Base-by-base conservation (phyloP, 2,888 invertebrate genomes). In the Cinara cedri region DNA sequence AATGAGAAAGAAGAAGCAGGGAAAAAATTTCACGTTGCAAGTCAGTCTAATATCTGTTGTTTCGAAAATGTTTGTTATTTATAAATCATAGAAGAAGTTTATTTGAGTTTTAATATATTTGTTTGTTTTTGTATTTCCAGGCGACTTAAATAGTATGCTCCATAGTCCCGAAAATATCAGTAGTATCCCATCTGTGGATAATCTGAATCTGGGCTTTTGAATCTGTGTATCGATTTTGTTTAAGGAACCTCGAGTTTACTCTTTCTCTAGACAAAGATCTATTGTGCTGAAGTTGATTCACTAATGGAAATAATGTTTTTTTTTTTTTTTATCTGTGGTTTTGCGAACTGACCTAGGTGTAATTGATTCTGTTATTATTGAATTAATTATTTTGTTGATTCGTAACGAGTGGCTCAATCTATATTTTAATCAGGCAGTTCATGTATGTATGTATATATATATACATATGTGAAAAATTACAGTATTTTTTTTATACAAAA, bases 1-100 rank as follows among this genome's bases (percentile, higher is more conserved):
- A 89, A 89, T 82, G 95, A 95, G 87, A 88, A 94, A 83, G 92
- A 91, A 84, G 90, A 78, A 34, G 76, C 76, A 8, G 57, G 76
- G 16, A 76, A 68, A 68, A 68, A 21, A 78, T 78, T 57, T 54
- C 68, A 44, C 21, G 34, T 68, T 68, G 14, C 76, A 78, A 78
- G 68, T 68, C 76, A 68, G 66, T 78, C 76, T 66, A 78, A 68
- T 68, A 78, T 78, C 66, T 55, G 76, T 72, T 72, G 72, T 62
- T 72, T 49, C 34, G 14, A 74, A 74, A 74, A 74, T 74, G 74
- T 74, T 74, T 74, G 74, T 74, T 74, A 51, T 74, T 63, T 24
- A 21, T 63, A 16, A 46, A 34, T 60, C 34, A 60, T 34, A 65
- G 68, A 57, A 65, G 68, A 57, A 78, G 49, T 78, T 57, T 68